Base-by-base conservation (phyloP, 2,797 vertebrate species). In the Gorsachius magnificus region DNA sequence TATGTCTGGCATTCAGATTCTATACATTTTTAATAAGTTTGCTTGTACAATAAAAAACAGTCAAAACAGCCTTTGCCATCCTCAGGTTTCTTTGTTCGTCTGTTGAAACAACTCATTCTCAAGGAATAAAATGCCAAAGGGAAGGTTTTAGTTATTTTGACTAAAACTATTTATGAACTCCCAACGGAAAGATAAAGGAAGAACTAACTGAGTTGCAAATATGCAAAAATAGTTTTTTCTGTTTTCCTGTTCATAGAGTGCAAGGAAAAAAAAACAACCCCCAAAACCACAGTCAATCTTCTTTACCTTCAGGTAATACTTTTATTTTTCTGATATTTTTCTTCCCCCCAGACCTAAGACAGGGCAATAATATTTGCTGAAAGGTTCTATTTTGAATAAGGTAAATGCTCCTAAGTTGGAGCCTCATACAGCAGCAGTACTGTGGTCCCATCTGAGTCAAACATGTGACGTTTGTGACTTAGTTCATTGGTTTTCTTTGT, bases 221-320 rank as follows among this genome's bases (percentile, higher is more conserved):
- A 20, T 17, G 7, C 18, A 79, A 82, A 77, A 65, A 24, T 5
- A 61, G 8, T 36, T 91, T 74, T 1, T 80, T 91, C 25, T 64
- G 7, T 71, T 79, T 81, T 76, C 19, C 16, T 58, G 12, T 65
- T 81, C 11, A 13, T 9, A 82, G 13, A 48, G 5, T 7, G 13
- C 18, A 33, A 43, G 4, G 1, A 28, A 21, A 6, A 8, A n/a
- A 25, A 31, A 33, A 11, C 3, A 53, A 66, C 33, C 0, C 0
- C 8, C 22, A 57, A 68, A 70, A 8, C 6, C 7, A 61, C 9
- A 48, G 26, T 58, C 43, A 54, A 25, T 75, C 46, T 74, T 48
- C 51, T 56, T 56, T 78, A 75, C 6, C 15, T 89, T 72, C 18
- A 41, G 36, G 51, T 29, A 93, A 79, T 33, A 33, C 10, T 70